A percentile compares a stretch with the other conserved stretches of the same genome.
Evolutionary conservation across 2,113 vertebrate species (phyloP).

Genomic region (Crotophaga sulcirostris): DNA sequence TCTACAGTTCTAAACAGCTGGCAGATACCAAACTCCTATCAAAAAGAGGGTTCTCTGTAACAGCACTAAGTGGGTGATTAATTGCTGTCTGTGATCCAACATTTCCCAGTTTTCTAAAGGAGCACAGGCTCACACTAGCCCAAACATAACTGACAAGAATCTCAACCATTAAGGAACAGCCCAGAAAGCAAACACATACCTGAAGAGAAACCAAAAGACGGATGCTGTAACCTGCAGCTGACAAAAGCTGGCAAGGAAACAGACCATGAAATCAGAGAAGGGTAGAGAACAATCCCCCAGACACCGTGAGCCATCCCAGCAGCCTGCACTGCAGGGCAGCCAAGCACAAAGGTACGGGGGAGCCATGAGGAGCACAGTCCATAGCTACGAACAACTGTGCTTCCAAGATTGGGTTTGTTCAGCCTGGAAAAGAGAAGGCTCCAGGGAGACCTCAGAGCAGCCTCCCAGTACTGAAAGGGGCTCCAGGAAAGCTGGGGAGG

Average conservation of each 20-base stretch:
- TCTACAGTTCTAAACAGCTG: too few species aligned
- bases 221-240: background rate
- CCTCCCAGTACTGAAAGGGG: too few species aligned
- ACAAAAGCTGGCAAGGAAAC: background rate
- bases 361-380: fast-evolving
- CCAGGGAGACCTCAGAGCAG: too few species aligned
- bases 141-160: background rate
- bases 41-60: background rate
- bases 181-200: background rate
- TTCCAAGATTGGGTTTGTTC: background rate
- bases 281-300: background rate
- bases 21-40: background rate
- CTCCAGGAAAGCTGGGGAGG: too few species aligned
- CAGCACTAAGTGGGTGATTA: background rate
- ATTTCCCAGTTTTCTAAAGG: background rate
- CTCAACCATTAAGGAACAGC: background rate
- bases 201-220: background rate
- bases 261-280: background rate
- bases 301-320: background rate
- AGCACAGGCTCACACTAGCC: background rate
- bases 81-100: background rate
- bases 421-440: too few species aligned
- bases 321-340: background rate
- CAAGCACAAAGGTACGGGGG: fast-evolving
- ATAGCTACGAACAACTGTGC: fast-evolving